Evolutionary conservation across 1,140 invertebrate species (phyloP).

Genomic region (Drosophila grimshawi): DNA sequence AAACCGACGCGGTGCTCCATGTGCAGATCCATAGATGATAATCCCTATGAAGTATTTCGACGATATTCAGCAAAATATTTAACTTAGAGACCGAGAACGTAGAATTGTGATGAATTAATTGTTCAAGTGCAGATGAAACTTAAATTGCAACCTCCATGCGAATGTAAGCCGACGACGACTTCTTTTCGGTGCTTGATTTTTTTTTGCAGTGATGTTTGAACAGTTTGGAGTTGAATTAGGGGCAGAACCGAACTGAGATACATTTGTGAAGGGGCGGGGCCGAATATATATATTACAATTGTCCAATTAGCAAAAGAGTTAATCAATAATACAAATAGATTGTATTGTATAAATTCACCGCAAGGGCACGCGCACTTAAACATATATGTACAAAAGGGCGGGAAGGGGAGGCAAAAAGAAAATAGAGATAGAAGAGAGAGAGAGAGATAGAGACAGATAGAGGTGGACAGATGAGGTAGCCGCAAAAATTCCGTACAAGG

Average conservation of each 20-base stretch:
- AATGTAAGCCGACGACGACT: slow-evolving; percentile 1
- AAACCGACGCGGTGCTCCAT: neutral
- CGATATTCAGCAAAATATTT: neutral
- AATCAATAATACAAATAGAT: neutral
- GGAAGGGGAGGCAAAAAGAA: neutral
- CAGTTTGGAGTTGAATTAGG: neutral
- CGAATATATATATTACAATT: neutral
- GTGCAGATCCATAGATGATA: neutral
- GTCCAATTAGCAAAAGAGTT: neutral
- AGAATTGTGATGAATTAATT: slow-evolving; percentile 8
- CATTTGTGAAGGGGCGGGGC: neutral
- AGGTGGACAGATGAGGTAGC: neutral
- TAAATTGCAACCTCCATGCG: slow-evolving; percentile 18
- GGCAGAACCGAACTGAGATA: slow-evolving; percentile 15
- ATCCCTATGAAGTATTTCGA: slow-evolving; percentile 13
- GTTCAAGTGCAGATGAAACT: slow-evolving; percentile 14
- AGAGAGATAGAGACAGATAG: neutral
- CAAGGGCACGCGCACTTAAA: slow-evolving; percentile 27
- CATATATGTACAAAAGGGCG: slow-evolving; percentile 19
- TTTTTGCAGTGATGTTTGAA: neutral
- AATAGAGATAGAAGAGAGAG: neutral
- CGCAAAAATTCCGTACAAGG: slow-evolving; percentile 20
- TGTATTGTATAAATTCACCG: slow-evolving; percentile 7
- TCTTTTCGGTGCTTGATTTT: neutral
- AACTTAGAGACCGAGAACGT: neutral